These are phyloP conservation scores for Gobiocypris rarus DNA, from an alignment of 2,113 vertebrate species.

Conservation along the genomic window DNA sequence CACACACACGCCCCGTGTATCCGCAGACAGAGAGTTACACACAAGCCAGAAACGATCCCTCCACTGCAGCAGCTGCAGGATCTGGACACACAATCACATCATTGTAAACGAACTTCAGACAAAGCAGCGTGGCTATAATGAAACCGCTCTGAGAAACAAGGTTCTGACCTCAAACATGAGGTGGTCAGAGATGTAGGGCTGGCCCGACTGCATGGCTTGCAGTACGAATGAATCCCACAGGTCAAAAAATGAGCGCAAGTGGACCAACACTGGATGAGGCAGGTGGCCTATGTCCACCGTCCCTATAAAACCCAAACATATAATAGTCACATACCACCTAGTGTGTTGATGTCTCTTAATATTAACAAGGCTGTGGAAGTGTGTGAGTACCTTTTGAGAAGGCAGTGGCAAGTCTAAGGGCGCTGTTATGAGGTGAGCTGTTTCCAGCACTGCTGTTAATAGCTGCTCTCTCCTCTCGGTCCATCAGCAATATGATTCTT, in stretches of 20 bases:
- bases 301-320: slow-evolving; percentile 71
- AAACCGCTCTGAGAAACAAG: not conserved
- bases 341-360: not conserved
- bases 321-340: too few species aligned
- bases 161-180: slow-evolving; percentile 76
- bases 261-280: slow-evolving; percentile 87
- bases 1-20: slow-evolving; percentile 82
- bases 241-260: slow-evolving; percentile 91
- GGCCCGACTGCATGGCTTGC: slow-evolving; percentile 83
- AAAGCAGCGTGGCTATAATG: not conserved
- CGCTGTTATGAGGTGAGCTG: slow-evolving; percentile 76
- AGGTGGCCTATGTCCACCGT: slow-evolving; percentile 84
- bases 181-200: slow-evolving; percentile 83
- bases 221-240: slow-evolving; percentile 83
- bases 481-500: slow-evolving; percentile 86
- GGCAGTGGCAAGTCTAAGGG: slow-evolving; percentile 87
- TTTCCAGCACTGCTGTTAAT: slow-evolving; percentile 73
- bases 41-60: slow-evolving; percentile 88
- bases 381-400: slow-evolving; percentile 87
- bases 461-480: slow-evolving; percentile 84
- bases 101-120: not conserved
- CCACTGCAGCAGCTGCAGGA: slow-evolving; percentile 80
- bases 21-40: slow-evolving; percentile 80
- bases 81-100: slow-evolving; percentile 59
- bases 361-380: not conserved